Base-by-base conservation (phyloP, 2,888 invertebrate genomes). In the Anoplius nigerrimus region DNA sequence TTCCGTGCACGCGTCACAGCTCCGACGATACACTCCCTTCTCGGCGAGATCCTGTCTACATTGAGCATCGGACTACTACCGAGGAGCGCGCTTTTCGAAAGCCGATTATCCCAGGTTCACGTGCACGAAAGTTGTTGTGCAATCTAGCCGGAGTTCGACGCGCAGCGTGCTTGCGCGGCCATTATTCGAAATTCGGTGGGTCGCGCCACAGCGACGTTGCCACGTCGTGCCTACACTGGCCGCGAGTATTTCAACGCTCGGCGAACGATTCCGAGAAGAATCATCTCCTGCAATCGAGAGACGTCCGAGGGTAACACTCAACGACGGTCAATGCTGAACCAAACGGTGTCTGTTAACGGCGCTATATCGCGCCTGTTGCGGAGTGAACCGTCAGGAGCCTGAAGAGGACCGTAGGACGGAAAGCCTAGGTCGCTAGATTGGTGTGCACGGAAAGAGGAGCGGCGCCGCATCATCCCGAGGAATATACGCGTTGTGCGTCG, bases 111-210 rank as follows among this genome's bases (percentile, higher is more conserved):
- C 15, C 18, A 34, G 13, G 16, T 20, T n/a, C 46, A 22, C 27
- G 20, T 20, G 46, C 21, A 54, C 22, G 59, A 56, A 5, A 34
- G 34, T 34, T 13, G 34, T 34, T 34, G 34, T 34, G 34, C 34
- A 34, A 18, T 48, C 48, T 16, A 5, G 5, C n/a, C 48, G 48
- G 48, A 48, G 48, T 48, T 16, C 46, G 60, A 68, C 71, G 78
- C 71, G 55, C 52, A 21, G 57, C 52, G 24, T 16, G 63, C 34
- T 55, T 43, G 57, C 60, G 79, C 80, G 78, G 80, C 80, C 78
- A 80, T 79, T 77, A 79, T 79, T 79, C 79, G 80, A 79, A 79
- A 79, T 79, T 79, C 76, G 75, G 75, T 76, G 70, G 65, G 70
- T 80, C 80, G 79, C 78, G 78, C 24, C 72, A 76, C 69, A 51